phyloP scores from a whole-genome alignment of 2,113 vertebrate species.

The Phylloscopus trochiloides region DNA sequence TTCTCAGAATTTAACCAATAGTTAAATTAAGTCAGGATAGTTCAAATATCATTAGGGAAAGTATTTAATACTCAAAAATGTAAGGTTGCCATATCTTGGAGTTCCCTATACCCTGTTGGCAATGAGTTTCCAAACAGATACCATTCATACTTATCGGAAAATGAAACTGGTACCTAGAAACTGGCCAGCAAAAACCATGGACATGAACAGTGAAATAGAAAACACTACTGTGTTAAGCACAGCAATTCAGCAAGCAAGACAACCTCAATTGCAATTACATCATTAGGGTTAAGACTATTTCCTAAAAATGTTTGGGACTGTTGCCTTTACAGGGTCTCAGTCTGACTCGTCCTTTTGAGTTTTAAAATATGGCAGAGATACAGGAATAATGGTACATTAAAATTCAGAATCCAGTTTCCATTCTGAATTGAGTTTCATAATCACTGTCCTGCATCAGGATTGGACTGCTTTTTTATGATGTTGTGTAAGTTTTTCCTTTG shows the following conservation, averaged over 20 bases:
- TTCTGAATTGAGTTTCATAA: background rate
- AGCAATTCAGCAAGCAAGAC: background rate
- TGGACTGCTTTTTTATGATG: background rate
- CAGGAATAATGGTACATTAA: background rate
- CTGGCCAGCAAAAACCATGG: background rate
- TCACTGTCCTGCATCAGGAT: background rate
- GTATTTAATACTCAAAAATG: constrained; percentile 39
- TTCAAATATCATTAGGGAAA: constrained; percentile 47
- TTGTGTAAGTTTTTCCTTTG: background rate
- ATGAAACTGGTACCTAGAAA: constrained; percentile 12
- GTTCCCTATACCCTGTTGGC: constrained; percentile 27
- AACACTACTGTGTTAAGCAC: background rate
- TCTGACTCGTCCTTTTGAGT: background rate
- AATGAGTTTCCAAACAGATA: background rate
- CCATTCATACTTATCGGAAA: constrained; percentile 32
- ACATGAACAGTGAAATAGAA: background rate
- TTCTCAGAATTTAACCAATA: background rate
- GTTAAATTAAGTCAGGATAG: background rate
- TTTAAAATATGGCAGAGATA: background rate
- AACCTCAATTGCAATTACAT: background rate
- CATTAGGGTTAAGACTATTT: background rate
- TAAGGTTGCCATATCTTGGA: constrained; percentile 8
- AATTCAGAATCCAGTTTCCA: background rate
- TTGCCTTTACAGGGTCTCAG: background rate
- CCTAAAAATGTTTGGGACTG: background rate